Base-by-base conservation (phyloP, 2,888 invertebrate species). In the Lypha dubia region DNA sequence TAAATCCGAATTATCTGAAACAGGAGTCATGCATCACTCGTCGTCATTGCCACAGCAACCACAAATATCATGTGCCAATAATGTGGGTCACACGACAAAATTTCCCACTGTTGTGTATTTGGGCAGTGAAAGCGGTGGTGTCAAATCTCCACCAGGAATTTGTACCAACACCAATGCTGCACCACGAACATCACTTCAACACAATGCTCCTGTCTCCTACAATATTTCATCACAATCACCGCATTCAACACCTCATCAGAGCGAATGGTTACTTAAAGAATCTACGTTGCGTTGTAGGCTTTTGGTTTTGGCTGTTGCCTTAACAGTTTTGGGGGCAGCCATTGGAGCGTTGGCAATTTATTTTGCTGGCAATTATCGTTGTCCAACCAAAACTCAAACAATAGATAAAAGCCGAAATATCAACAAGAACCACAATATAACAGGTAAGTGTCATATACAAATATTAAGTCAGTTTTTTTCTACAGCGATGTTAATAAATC, bases 271-370 rank as follows among this genome's bases (percentile, higher is more conserved):
- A 94, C 95, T 91, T 94, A 95, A 75, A 95, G 96, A 68, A 95
- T 96, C 92, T 94, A 95, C 94, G 95, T 93, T 77, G 94, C 96
- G 85, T 93, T 95, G 87, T 93, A 94, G 93, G 88, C 86, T 92
- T 0, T 83, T 92, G 7, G 84, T 92, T 24, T 87, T 92, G 88
- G 92, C 92, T 56, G 87, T 91, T 11, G 91, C 92, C 15, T 91
- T 92, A 77, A 91, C 90, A 53, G 91, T 92, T 20, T 88, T 92
- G 60, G 92, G 92, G 20, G 92, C 92, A 24, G 92, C 91, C 28
- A 89, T 92, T 79, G 92, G 92, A 15, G 92, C 92, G 0, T 79
- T 92, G 85, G 90, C 90, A 77, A 92, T 92, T 62, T 92, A 92
- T 86, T 91, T 92, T 87, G 91, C 92, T 83, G 91, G 92, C 67